Base-by-base conservation (phyloP, 2,113 vertebrate genomes). In the Morone chrysops region DNA sequence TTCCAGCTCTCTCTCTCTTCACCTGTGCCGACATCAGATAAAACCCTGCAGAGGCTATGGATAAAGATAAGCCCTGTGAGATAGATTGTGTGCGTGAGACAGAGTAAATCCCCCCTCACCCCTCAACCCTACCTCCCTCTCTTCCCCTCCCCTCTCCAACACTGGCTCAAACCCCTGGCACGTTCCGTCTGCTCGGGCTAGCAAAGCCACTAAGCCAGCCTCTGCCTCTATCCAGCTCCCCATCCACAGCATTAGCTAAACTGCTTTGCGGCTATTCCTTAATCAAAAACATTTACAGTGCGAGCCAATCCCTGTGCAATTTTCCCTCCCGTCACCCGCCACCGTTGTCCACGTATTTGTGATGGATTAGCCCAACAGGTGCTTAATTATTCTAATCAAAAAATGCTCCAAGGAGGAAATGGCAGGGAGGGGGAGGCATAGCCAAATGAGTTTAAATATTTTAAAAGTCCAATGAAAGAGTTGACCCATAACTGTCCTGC, bases 121-220 rank as follows among this genome's bases (percentile, higher is more conserved):
- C 45, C 45, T 47, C 45, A 10, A 1, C 45, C 13, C 45, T 47
- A 10, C 45, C 11, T 13, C 4, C 12, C 2, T 13, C 4, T 8
- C 2, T 48, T 36, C 73, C 70, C 72, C 67, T 61, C 36, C 53
- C 25, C 41, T 38, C 72, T 75, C 78, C 54, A 56, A 70, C 77
- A 51, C 85, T 81, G 78, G 87, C 88, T 86, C 83, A 89, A 78
- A 86, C 79, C 60, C 76, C 70, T 82, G 75, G 83, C 83, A 87
- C 77, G 73, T 79, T 85, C 63, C 40, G 53, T 80, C 69, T 84
- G 76, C 83, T 82, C 85, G 75, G 85, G 75, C 81, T 77, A 72
- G 70, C 65, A 88, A 93, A 92, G 90, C 93, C 82, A 70, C 86
- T 90, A 88, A 92, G 88, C 88, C 89, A 67, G 78, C 78, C 80